phyloP scores from a whole-genome alignment of 2,888 invertebrate genomes.

The Drosophila lutescens region DNA sequence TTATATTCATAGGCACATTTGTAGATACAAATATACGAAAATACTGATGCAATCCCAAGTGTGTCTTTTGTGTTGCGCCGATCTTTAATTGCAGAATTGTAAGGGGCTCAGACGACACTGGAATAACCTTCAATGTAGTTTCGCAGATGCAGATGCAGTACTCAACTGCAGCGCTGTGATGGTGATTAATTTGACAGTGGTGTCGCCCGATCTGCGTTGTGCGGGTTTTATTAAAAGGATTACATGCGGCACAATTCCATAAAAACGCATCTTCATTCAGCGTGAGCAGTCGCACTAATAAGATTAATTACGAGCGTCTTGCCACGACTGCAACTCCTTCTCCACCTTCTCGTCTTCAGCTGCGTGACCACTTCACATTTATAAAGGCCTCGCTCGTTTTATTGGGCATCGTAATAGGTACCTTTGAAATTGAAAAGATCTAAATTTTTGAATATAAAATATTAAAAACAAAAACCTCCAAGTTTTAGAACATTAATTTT shows the following conservation, averaged over 20 bases:
- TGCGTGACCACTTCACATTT: constrained; percentile 38
- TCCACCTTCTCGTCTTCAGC: constrained; percentile 7
- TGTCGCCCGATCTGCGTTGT: constrained; percentile 66
- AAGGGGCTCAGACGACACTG: constrained; percentile 28
- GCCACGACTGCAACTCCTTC: constrained; percentile 12
- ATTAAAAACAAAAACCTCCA: too few relatives aligned
- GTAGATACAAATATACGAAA: constrained; percentile 30
- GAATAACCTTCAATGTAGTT: constrained; percentile 29
- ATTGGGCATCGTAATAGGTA: too few relatives aligned
- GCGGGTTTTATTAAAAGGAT: constrained; percentile 75
- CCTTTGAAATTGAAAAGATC: neutral
- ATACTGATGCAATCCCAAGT: constrained; percentile 17
- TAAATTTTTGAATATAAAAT: too few relatives aligned
- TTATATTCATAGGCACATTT: constrained; percentile 24
- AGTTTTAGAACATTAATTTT: too few relatives aligned
- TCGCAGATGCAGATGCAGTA: constrained; percentile 22
- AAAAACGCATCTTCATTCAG: constrained; percentile 41
- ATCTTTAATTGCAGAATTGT: constrained; percentile 78
- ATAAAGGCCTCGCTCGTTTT: constrained; percentile 4
- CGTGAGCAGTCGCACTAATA: constrained; percentile 39
- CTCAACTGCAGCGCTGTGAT: constrained; percentile 35
- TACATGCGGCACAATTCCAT: constrained; percentile 56
- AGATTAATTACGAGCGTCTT: constrained; percentile 72
- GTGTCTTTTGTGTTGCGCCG: constrained; percentile 50
- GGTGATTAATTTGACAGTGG: constrained; percentile 72